phyloP scores from a whole-genome alignment of 2,888 invertebrate species.

The Chloroclystis v-ata region DNA sequence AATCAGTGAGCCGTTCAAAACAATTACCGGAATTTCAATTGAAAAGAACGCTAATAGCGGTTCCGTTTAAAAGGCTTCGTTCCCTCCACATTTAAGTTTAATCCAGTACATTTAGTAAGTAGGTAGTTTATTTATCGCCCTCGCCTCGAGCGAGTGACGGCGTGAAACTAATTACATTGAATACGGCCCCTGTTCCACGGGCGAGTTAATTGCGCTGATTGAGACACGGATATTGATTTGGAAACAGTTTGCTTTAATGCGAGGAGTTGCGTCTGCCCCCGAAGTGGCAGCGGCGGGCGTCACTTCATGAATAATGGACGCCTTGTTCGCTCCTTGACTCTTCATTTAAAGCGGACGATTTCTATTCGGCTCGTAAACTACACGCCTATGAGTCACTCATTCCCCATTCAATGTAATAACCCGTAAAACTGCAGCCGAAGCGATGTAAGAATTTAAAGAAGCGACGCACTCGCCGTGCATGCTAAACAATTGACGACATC shows the following conservation, averaged over 20 bases:
- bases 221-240: slow-evolving; percentile 76
- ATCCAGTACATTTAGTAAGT: slow-evolving; percentile 32
- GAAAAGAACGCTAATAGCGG: slow-evolving; percentile 19
- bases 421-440: slow-evolving; percentile 69
- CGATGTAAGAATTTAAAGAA: slow-evolving; percentile 65
- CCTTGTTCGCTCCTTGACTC: slow-evolving; percentile 71
- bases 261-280: slow-evolving; percentile 4
- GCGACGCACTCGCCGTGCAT: slow-evolving; percentile 52
- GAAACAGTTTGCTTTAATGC: slow-evolving; percentile 56
- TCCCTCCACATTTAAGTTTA: slow-evolving; percentile 44
- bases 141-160: slow-evolving; percentile 43
- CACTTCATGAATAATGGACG: slow-evolving; percentile 74
- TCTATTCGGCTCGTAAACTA: slow-evolving; percentile 74
- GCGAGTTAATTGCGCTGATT: slow-evolving; percentile 73
- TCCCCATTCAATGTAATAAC: slow-evolving; percentile 72
- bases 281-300: slow-evolving; percentile 44
- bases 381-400: slow-evolving; percentile 74
- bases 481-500: slow-evolving; percentile 38
- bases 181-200: slow-evolving; percentile 54
- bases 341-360: slow-evolving; percentile 75
- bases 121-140: slow-evolving; percentile 56
- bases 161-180: slow-evolving; percentile 70
- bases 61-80: slow-evolving; percentile 26
- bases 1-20: slow-evolving; percentile 21
- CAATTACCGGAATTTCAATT: slow-evolving; percentile 22